These are phyloP conservation scores for Ceratoteleas bidentatus DNA, from an alignment of 1,140 invertebrate species.

Conservation along the genomic window DNA sequence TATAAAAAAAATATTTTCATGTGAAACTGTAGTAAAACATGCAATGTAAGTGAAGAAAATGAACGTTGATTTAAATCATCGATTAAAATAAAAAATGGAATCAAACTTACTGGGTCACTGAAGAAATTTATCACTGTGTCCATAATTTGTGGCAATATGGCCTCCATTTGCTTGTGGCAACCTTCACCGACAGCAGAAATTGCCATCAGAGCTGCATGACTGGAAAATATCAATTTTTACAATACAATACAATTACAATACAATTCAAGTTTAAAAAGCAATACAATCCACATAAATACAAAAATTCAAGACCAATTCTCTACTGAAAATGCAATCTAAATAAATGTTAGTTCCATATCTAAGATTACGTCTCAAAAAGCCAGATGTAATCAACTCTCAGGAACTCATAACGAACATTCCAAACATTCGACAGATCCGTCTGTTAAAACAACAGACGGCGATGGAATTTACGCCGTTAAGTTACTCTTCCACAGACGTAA, in stretches of 20 bases:
- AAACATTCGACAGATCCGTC: conserved; percentile 22
- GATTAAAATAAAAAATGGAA: not conserved
- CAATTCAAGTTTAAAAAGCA: not conserved
- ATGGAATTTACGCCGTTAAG: conserved; percentile 42
- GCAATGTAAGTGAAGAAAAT: too few relatives aligned
- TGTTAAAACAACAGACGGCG: conserved; percentile 70
- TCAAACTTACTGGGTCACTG: conserved; percentile 87
- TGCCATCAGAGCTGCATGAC: conserved; percentile 98
- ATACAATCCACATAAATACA: too few relatives aligned
- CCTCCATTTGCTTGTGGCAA: conserved; percentile 98
- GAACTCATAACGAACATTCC: conserved; percentile 67
- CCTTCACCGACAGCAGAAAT: conserved; percentile 99
- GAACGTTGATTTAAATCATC: not conserved
- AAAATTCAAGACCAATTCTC: too few relatives aligned
- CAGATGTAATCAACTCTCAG: conserved; percentile 66
- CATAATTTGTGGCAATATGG: conserved; percentile 94
- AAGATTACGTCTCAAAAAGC: conserved; percentile 47
- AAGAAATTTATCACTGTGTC: conserved; percentile 94
- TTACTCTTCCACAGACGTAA: conserved; percentile 77
- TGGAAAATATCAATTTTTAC: conserved; percentile 13
- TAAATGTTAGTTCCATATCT: conserved; percentile 64
- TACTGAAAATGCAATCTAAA: too few relatives aligned
- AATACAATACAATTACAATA: conserved; percentile 7
- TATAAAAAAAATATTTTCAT: too few relatives aligned
- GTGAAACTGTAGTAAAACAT: too few relatives aligned